Evolutionary conservation across 1,140 invertebrate species (phyloP), one percentile per base, ranked within the genome.

Genomic region (Drosophila melanica): DNA sequence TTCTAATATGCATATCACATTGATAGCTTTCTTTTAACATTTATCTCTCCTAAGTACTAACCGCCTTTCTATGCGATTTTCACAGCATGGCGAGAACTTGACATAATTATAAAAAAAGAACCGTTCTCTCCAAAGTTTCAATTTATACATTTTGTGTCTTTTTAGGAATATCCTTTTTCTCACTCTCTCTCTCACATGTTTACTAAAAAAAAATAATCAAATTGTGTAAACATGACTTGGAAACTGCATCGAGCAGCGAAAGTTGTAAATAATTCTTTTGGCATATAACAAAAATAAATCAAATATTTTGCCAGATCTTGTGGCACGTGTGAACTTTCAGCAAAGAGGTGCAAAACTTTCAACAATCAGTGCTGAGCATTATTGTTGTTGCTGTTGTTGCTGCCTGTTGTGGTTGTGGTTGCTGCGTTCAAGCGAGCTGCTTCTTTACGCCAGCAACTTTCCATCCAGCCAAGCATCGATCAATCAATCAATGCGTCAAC

Each of bases 401-500:
- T 35, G 27, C 27, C 27, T 23, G 27, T 27, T 9, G 33, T 35
- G 7, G 33, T 8, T 35, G 33, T 8, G 9, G 27, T 27, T 27
- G 27, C 23, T 4, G 23, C 0, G 23, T 27, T 4, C 23, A 27
- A 27, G 23, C 23, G 23, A 27, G 23, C 23, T 27, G 23, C 23
- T 27, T 4, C 23, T 9, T 30, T 20, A 9, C 9, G 44, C 11
- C 41, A 35, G 20, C 48, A 35, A 54, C 35, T 51, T 23, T 42
- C 47, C 47, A 54, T 39, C n/a, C 77, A 45, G 23, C 64, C 57
- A 81, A 65, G 67, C 70, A 79, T 68, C 77, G 23, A 67, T 69
- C 78, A 67, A 82, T 81, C 80, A 68, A 85, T 82, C 80, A 85
- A 85, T 86, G 78, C 81, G 71, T 81, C 75, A 81, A 76, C 27